Base-by-base conservation (phyloP, 1,140 invertebrate genomes). In the Idris sp. region DNA sequence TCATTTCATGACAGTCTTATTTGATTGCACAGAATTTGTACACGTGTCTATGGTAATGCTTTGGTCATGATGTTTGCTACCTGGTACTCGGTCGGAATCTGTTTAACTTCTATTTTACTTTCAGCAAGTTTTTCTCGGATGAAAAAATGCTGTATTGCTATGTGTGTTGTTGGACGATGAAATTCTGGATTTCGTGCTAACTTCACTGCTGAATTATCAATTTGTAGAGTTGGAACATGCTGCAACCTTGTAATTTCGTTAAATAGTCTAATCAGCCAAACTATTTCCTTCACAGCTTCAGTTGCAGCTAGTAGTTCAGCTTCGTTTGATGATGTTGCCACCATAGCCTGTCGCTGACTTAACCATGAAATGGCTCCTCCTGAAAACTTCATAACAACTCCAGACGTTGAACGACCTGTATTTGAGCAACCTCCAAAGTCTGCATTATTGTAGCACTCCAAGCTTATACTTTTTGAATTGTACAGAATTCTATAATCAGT, bases 81-180 rank as follows among this genome's bases (percentile, higher is more conserved):
- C 49, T 84, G 77, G 2, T 84, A 18, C 35, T 81, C 53, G 8
- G 77, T 79, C 11, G 69, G 54, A 28, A 78, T 69, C 40, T 81
- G 64, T 36, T 44, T 26, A 56, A 77, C 49, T 31, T 41, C 58
- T 41, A 82, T 58, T 62, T 62, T 74, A 54, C 56, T 53, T 53
- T 76, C 69, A 25, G 68, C 54, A 4, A 79, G 62, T 33, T 79
- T 75, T 61, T 83, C 78, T 26, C 83, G 33, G 28, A 86, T 80
- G 43, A 85, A 84, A 51, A 83, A 81, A 51, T 82, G 78, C 31
- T 79, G 79, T 5, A 84, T 79, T 15, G 82, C 59, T 31, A 87
- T 87, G 48, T 86, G 84, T 53, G 87, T 86, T 0, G 84, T 83
- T 44, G 82, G 76, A 19, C 79, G 67, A 61, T 87, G 83, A 33